These are phyloP conservation scores for Cyprinella venusta DNA, from an alignment of 2,797 vertebrate species.

Conservation along the genomic window DNA sequence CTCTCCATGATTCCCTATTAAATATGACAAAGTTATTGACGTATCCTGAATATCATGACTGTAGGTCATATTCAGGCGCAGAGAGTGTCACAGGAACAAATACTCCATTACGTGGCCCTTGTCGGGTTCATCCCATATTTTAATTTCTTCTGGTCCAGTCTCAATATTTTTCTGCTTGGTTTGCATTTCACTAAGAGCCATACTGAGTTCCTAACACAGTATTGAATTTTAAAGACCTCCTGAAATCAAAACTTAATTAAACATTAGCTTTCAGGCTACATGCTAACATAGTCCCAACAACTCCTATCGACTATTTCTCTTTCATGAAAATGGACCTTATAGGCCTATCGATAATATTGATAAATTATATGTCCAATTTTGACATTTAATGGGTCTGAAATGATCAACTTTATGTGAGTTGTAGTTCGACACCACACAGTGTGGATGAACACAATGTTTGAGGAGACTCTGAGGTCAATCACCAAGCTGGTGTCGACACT, in stretches of 20 bases:
- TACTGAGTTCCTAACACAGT: background rate
- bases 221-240: background rate
- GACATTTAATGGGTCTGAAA: background rate
- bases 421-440: too few species aligned
- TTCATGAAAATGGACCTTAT: background rate
- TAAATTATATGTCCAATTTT: background rate
- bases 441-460: too few species aligned
- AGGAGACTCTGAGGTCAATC: too few species aligned
- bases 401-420: too few species aligned
- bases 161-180: background rate
- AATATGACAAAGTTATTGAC: slow-evolving; percentile 42
- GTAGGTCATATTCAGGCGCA: slow-evolving; percentile 11
- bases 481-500: too few species aligned
- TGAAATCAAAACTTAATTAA: background rate
- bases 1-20: slow-evolving; percentile 42
- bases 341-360: background rate
- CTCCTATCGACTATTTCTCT: too few species aligned
- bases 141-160: background rate
- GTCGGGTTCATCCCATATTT: background rate
- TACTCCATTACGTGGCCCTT: slow-evolving; percentile 14
- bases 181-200: background rate
- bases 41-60: slow-evolving; percentile 21
- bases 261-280: background rate
- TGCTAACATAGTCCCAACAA: background rate
- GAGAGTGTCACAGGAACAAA: slow-evolving; percentile 22